Conservation (phyloP, 2,113 vertebrate species). For the Dendropsophus ebraccatus region DNA sequence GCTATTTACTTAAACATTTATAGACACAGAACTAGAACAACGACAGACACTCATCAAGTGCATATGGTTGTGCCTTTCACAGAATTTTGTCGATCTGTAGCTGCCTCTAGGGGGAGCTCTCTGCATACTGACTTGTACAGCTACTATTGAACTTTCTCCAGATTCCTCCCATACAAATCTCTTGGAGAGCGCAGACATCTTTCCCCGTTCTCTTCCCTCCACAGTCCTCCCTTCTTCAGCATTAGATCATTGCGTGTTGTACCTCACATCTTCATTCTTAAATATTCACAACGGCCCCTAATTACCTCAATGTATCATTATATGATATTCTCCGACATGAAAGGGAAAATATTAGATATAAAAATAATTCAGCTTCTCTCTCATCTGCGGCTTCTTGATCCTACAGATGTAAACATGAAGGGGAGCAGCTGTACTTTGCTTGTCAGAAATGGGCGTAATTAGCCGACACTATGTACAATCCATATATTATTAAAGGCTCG, state of each 20-base stretch:
- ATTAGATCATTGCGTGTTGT: background rate
- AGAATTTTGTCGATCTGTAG: no score
- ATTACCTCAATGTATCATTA: slow-evolving; percentile 6
- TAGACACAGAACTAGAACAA: no score
- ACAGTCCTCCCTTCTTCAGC: background rate
- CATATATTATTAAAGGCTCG: background rate
- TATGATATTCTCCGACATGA: background rate
- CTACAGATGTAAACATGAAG: slow-evolving; percentile 30
- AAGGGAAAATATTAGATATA: slow-evolving; percentile 29
- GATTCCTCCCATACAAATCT: background rate
- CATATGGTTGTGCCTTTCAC: no score
- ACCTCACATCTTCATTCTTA: background rate
- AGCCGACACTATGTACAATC: background rate
- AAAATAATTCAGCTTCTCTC: slow-evolving; percentile 17
- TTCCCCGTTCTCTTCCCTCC: background rate
- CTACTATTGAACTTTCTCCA: background rate
- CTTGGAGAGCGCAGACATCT: background rate
- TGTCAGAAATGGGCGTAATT: slow-evolving; percentile 16
- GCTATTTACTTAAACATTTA: no score
- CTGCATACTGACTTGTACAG: no score
- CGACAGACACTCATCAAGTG: no score
- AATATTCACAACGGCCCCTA: slow-evolving; percentile 20
- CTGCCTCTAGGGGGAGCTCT: no score
- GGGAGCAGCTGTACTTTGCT: background rate
- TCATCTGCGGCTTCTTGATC: slow-evolving; percentile 28